Base-by-base conservation (phyloP, 2,113 vertebrate species). In the Acrocephalus kingi region DNA sequence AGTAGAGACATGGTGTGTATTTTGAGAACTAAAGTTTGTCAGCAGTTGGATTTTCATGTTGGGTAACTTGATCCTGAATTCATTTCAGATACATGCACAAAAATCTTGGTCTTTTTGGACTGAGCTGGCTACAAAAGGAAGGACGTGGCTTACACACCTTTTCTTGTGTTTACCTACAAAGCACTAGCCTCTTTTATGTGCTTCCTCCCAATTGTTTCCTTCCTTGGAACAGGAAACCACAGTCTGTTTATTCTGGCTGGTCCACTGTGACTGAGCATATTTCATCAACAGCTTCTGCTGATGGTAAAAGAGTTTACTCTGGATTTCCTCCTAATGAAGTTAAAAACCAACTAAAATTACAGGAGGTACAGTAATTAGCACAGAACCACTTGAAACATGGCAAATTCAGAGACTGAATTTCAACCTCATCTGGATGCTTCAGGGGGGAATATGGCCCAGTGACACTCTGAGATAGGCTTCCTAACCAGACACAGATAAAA, bases 201-300 rank as follows among this genome's bases (percentile, higher is more conserved):
- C 85, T 80, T 93, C 35, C 35, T 61, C 37, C 3, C 79, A 84
- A 77, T 96, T 90, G 93, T 88, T 91, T 91, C 68, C 72, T 93
- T 94, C 85, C 87, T 41, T 81, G 82, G 67, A 91, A 80, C 78
- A 96, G 88, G 88, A 95, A 96, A 92, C 75, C 90, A 39, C 82
- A 86, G 75, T 94, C 92, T 95, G 61, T 77, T 94, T 85, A 19
- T 93, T 90, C 72, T 88, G 89, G 84, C 41, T 2, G 45, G 69
- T 51, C 63, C 31, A 11, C 48, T 89, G 51, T 78, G 75, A 58
- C 67, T 31, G 68, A 86, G 59, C 59, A 19, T 87, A 80, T 85
- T 83, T 45, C 30, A 55, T 74, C 72, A 89, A 59, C 82, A 91
- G 9, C 67, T 91, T 89, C 77, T 94, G 49, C 41, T 94, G 55